Conservation (phyloP, 1,140 invertebrate species). For the Musca vetustissima region DNA sequence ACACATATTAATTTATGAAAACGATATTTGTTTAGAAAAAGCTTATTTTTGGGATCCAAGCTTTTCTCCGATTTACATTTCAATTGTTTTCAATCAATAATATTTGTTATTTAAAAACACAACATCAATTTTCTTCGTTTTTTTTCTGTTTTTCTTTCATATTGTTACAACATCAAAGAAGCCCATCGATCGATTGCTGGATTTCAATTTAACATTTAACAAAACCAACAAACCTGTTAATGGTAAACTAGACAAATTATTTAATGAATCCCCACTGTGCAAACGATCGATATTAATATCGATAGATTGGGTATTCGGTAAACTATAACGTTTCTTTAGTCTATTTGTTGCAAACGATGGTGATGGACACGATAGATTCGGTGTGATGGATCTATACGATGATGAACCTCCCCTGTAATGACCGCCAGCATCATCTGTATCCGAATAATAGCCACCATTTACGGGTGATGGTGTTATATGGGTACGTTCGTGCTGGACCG, state of each 20-base stretch:
- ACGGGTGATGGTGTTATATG: neutral
- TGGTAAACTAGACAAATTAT: slow-evolving; percentile 38
- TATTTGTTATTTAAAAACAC: slow-evolving; percentile 26
- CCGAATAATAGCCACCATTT: slow-evolving; percentile 42
- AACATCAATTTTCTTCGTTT: slow-evolving; percentile 49
- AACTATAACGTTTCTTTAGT: slow-evolving; percentile 57
- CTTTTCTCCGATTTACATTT: no score
- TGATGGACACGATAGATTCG: neutral
- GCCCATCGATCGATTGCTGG: neutral
- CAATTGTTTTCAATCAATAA: no score
- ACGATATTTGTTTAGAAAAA: no score
- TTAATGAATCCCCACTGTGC: slow-evolving; percentile 41
- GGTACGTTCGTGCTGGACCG: slow-evolving; percentile 47
- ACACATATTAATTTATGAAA: no score
- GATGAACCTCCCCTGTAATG: neutral
- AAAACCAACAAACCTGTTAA: slow-evolving; percentile 34
- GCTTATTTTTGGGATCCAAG: no score
- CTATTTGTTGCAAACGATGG: slow-evolving; percentile 42
- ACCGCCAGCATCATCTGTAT: slow-evolving; percentile 35
- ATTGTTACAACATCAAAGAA: slow-evolving; percentile 33
- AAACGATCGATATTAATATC: slow-evolving; percentile 51
- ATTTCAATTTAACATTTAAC: no score
- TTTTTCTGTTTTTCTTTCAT: neutral
- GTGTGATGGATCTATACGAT: neutral
- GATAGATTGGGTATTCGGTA: slow-evolving; percentile 52